Conservation (phyloP, 2,113 vertebrate genomes). For the Platysteira castanea region DNA sequence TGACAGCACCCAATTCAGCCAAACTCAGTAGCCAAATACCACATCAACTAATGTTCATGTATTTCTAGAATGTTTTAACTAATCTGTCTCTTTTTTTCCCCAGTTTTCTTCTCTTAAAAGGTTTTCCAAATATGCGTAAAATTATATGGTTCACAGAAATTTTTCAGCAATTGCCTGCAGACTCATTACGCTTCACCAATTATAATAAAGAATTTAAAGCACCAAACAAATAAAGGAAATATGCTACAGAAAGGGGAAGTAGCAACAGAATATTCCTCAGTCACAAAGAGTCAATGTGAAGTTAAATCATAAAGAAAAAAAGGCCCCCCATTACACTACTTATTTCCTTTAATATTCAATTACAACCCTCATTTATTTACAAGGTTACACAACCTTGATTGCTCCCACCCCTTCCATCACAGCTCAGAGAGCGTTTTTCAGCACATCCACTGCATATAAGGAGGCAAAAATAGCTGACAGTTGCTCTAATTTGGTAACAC, state of each 20-base stretch:
- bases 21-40: neutral
- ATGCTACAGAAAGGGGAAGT: neutral
- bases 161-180: neutral
- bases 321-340: rapidly evolving
- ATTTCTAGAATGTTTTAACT: slow-evolving; percentile 1
- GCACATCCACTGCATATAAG: neutral
- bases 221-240: neutral
- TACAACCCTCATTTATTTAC: neutral
- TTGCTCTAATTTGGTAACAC: slow-evolving; percentile 15
- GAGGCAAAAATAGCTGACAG: slow-evolving; percentile 13
- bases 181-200: neutral
- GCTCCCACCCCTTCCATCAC: neutral
- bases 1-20: neutral
- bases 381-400: neutral
- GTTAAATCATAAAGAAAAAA: neutral
- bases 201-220: neutral
- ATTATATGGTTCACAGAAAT: neutral
- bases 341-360: neutral
- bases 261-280: neutral
- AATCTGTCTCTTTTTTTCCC: neutral
- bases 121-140: neutral
- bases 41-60: neutral
- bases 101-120: neutral
- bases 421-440: neutral
- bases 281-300: neutral